Base-by-base conservation (phyloP, 2,888 invertebrate genomes). In the Ectobius pallidus region DNA sequence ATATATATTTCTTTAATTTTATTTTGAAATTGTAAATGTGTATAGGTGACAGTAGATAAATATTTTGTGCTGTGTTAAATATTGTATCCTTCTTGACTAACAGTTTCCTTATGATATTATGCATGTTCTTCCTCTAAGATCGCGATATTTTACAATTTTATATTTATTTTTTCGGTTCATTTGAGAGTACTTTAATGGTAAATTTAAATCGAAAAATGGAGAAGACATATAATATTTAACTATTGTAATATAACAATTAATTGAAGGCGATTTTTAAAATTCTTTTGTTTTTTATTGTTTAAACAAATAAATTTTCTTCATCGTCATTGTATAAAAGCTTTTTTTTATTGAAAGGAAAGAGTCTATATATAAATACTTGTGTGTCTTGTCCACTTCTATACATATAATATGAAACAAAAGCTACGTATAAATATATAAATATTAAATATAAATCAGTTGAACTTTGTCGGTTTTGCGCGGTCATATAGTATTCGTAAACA, bases 181-280 rank as follows among this genome's bases (percentile, higher is more conserved):
- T 62, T 70, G 18, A 30, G 34, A 27, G 20, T 32, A 63, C 39
- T 70, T 58, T 70, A 46, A 49, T 14, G 27, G 42, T 32, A 22
- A 63, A 61, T 62, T 63, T 34, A 49, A 32, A 49, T 63, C 55
- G n/a, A n/a, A n/a, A n/a, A n/a, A n/a, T n/a, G n/a, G n/a, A 44
- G 65, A 74, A 72, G 55, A 30, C 25, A 27, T 34, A 14, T 69
- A 63, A 63, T 69, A 72, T 74, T 61, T 69, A 69, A 68, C 69
- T 69, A 74, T 58, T 71, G 74, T 74, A 74, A 67, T 58, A 73
- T 71, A 73, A 58, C 58, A 74, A 72, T 72, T 70, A 75, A 71
- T 75, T 73, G 69, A 71, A 70, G 71, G 68, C 67, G 44, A 44
- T 18, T 69, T 69, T 20, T 58, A 69, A 63, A 69, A 30, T 62